These are phyloP conservation scores for Diadegma fenestrale DNA, from an alignment of 2,888 invertebrate species.

Conservation along the genomic window DNA sequence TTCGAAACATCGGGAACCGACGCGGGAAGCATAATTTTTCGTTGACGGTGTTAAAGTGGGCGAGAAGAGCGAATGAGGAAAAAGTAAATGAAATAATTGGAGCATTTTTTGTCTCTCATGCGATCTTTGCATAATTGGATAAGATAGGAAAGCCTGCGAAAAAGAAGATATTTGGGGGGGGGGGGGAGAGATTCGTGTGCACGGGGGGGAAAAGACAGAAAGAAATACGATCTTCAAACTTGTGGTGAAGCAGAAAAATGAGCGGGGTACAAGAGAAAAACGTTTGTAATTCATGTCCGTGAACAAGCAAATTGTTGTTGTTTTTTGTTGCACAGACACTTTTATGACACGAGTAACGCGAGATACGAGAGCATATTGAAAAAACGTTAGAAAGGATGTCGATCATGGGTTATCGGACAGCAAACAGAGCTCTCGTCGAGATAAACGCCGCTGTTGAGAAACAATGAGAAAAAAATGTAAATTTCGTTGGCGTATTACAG, in stretches of 20 bases:
- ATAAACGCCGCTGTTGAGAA: background rate
- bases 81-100: conserved; percentile 1
- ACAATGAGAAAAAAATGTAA: background rate
- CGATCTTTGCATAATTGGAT: conserved; percentile 8
- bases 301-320: background rate
- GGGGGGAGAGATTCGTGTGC: background rate
- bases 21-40: background rate
- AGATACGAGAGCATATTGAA: conserved; percentile 2
- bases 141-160: background rate
- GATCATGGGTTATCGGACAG: conserved; percentile 10
- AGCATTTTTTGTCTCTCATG: background rate
- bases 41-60: background rate
- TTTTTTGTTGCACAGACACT: background rate
- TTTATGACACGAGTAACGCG: background rate
- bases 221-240: background rate
- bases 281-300: background rate
- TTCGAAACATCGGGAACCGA: background rate
- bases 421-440: conserved; percentile 1
- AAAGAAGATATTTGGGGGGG: background rate
- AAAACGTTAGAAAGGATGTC: background rate
- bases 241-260: background rate
- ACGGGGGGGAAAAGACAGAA: background rate
- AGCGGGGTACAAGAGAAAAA: background rate
- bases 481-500: background rate
- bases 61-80: background rate